Percentiles rank a stretch among this genome's conserved stretches.
These are phyloP conservation scores for Anguilla anguilla DNA, from an alignment of 2,797 vertebrate genomes.

Conservation along the genomic window DNA sequence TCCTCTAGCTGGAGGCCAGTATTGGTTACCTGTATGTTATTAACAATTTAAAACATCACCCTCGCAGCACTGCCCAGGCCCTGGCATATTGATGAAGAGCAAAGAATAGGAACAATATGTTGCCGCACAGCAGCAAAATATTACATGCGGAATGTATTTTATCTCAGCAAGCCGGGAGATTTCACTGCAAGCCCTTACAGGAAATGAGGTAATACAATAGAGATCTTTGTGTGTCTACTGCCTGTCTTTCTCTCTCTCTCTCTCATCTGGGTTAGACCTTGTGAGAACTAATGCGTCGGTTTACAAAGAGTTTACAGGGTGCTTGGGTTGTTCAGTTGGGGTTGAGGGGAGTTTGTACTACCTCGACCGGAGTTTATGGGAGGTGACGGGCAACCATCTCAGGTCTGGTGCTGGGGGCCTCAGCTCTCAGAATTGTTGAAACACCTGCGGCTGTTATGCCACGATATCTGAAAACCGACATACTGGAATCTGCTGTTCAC, in stretches of 20 bases:
- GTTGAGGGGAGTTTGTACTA: conserved; percentile 33
- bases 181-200: conserved; percentile 48
- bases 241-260: conserved; percentile 20
- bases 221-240: conserved; percentile 55
- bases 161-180: conserved; percentile 55
- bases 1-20: conserved; percentile 23
- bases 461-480: neutral
- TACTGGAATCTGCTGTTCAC: neutral
- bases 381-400: conserved; percentile 60
- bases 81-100: conserved; percentile 43
- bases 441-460: conserved; percentile 7
- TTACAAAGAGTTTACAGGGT: conserved; percentile 30
- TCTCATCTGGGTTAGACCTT: conserved; percentile 47
- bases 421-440: neutral
- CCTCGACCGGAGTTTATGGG: conserved; percentile 47
- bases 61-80: conserved; percentile 38
- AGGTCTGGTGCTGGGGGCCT: conserved; percentile 41
- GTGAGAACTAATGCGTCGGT: conserved; percentile 23
- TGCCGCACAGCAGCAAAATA: conserved; percentile 36
- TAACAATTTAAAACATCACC: conserved; percentile 42
- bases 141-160: conserved; percentile 49
- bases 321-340: conserved; percentile 26
- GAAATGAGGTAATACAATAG: conserved; percentile 67
- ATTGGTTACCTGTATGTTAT: conserved; percentile 44
- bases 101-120: conserved; percentile 47